These are phyloP conservation scores for Camponotus vicinus DNA, from an alignment of 1,140 invertebrate species.

Conservation along the genomic window DNA sequence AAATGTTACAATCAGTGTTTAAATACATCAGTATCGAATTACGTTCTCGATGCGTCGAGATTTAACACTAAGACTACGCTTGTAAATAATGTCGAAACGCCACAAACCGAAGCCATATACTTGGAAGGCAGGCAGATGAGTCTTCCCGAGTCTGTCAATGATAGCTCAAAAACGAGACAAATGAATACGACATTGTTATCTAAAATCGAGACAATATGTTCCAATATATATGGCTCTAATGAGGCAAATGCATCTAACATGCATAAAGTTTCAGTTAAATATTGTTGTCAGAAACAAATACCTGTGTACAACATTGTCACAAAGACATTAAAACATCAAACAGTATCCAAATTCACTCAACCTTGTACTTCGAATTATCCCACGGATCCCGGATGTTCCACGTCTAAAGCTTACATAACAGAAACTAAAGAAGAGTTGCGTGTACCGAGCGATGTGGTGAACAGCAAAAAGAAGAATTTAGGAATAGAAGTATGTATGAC, in stretches of 20 bases:
- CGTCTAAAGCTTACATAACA: slow-evolving; percentile 81
- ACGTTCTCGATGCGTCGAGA: slow-evolving; percentile 41
- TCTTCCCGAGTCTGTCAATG: slow-evolving; percentile 53
- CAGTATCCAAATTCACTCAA: slow-evolving; percentile 68
- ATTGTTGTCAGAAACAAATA: slow-evolving; percentile 72
- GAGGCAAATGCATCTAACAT: slow-evolving; percentile 54
- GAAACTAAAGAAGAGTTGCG: slow-evolving; percentile 87
- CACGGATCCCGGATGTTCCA: slow-evolving; percentile 78
- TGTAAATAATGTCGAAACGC: slow-evolving; percentile 53
- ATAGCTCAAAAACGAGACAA: slow-evolving; percentile 65
- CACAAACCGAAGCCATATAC: slow-evolving; percentile 27
- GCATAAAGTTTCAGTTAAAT: slow-evolving; percentile 68
- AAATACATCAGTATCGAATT: slow-evolving; percentile 39
- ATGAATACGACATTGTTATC: slow-evolving; percentile 77
- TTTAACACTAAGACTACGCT: slow-evolving; percentile 45
- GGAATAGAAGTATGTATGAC: slow-evolving; percentile 82
- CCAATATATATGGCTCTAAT: slow-evolving; percentile 39
- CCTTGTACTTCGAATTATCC: slow-evolving; percentile 73
- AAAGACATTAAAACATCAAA: slow-evolving; percentile 77
- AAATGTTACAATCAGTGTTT: slow-evolving; percentile 65
- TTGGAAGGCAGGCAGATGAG: slow-evolving; percentile 50
- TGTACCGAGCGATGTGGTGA: slow-evolving; percentile 86
- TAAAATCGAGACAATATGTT: slow-evolving; percentile 76
- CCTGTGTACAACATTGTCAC: slow-evolving; percentile 74
- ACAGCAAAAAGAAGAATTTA: slow-evolving; percentile 83